A percentile compares a stretch with the other conserved stretches of the same genome.
Conservation (phyloP, 2,797 vertebrate genomes). For the Argentina silus region DNA sequence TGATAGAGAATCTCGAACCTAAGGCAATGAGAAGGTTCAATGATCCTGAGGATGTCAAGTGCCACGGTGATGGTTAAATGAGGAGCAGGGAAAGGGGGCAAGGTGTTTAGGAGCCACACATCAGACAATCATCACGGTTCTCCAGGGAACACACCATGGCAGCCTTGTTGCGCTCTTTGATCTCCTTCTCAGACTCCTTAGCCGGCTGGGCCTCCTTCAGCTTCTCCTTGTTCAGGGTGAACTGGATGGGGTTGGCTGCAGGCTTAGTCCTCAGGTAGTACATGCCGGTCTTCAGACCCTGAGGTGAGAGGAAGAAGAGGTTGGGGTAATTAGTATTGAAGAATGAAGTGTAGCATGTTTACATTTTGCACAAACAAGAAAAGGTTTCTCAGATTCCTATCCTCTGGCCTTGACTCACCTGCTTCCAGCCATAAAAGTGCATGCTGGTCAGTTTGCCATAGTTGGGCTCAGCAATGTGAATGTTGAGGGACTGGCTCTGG, state of each 20-base stretch:
- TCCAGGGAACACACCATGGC: conserved; percentile 97
- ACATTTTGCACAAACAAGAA: background rate
- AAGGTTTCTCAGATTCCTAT: background rate
- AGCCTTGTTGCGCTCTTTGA: conserved; percentile 89
- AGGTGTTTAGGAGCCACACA: conserved; percentile 89
- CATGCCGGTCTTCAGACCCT: conserved; percentile 99
- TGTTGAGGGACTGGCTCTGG: conserved; percentile 98
- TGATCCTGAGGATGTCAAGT: background rate
- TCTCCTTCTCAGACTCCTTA: conserved; percentile 71
- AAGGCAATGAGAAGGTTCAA: conserved; percentile 7
- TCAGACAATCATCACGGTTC: conserved; percentile 93
- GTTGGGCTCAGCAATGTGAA: conserved; percentile 97
- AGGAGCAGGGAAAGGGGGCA: no score
- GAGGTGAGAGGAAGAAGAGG: background rate
- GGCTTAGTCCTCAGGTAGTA: conserved; percentile 97
- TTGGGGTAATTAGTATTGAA: background rate
- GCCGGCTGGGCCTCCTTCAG: conserved; percentile 78
- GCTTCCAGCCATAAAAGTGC: conserved; percentile 99
- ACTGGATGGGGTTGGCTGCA: conserved; percentile 97
- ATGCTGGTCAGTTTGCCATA: conserved; percentile 98
- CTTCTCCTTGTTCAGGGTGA: conserved; percentile 97
- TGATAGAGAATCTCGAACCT: background rate
- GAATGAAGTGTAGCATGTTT: background rate
- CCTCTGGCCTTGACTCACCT: conserved; percentile 70
- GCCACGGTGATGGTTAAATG: background rate